Conservation (phyloP, 2,113 vertebrate species). For the Poeciliopsis prolifica region DNA sequence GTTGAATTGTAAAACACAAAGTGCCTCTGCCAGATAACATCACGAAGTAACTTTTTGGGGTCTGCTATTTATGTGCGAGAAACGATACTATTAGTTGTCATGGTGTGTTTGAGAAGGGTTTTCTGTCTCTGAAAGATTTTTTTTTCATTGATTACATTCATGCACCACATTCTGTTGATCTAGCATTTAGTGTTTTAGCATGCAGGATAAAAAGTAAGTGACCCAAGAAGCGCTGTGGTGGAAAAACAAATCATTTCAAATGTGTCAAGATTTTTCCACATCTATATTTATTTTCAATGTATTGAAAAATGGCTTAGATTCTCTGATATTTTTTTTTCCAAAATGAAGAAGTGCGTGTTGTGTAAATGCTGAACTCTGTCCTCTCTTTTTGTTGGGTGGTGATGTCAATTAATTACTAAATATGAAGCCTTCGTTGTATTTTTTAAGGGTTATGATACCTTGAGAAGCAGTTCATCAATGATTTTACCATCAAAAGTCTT, state of each 20-base stretch:
- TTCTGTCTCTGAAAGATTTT: slow-evolving; percentile 5
- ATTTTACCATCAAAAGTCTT: slow-evolving; percentile 73
- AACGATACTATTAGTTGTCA: neutral
- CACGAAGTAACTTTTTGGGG: neutral
- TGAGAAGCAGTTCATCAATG: slow-evolving; percentile 42
- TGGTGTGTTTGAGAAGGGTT: neutral
- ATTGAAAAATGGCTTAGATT: neutral
- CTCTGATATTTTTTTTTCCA: neutral
- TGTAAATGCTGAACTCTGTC: slow-evolving; percentile 8
- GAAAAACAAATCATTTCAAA: neutral
- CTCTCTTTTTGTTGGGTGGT: slow-evolving; percentile 5
- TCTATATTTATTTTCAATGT: slow-evolving; percentile 3
- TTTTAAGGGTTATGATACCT: slow-evolving; percentile 64
- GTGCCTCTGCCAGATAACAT: neutral
- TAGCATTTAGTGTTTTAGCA: neutral
- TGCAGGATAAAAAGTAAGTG: neutral
- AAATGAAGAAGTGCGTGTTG: slow-evolving; percentile 21
- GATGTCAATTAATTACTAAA: slow-evolving; percentile 8
- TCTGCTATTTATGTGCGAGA: neutral
- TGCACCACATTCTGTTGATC: neutral
- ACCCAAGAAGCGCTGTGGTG: neutral
- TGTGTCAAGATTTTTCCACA: neutral
- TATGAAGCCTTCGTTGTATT: slow-evolving; percentile 47
- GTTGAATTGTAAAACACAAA: neutral
- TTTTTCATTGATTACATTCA: slow-evolving; percentile 4